Evolutionary conservation across 2,113 vertebrate genomes (phyloP), one percentile per base, ranked within the genome.

Genomic region (Cinclus mexicanus): DNA sequence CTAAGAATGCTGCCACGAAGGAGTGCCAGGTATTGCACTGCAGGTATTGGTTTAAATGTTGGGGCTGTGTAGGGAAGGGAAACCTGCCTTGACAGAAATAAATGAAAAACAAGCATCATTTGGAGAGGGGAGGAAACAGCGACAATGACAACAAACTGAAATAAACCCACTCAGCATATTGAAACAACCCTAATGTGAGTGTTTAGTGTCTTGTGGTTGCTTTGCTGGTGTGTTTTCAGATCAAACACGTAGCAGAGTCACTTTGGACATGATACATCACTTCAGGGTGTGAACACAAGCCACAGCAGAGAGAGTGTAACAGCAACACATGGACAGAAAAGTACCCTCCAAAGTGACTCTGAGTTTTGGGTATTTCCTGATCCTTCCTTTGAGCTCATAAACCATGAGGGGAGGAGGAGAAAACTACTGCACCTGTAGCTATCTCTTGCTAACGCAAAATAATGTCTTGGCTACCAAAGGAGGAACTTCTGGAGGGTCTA

Each of bases 251-350:
- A 33, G 39, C 44, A 55, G 63, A 12, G 31, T 37, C 24, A 31
- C 44, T 37, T 61, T 6, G 55, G 26, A 16, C 2, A 6, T 4
- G 18, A 10, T 9, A 15, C 3, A 21, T 20, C 39, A 13, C 0
- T 0, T 24, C 44, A 50, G 29, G 29, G n/a, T 41, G 29, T 29
- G 52, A 23, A 31, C 55, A 8, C 2, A 8, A 56, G 24, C 24
- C 44, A 19, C 7, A 28, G 11, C 37, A 57, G 52, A 20, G 17
- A 33, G 15, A 6, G 5, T 9, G 7, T 18, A 41, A 37, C 18
- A 41, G 39, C 35, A 59, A 19, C 33, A 26, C 19, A 2, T 0
- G 8, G n/a, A 18, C 22, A 53, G 46, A 57, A 49, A 53, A 52
- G 11, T 2, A 2, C 28, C 46, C 63, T 63, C 19, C 41, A n/a